phyloP scores from a whole-genome alignment of 2,888 invertebrate genomes.

The Eilema sororculum region DNA sequence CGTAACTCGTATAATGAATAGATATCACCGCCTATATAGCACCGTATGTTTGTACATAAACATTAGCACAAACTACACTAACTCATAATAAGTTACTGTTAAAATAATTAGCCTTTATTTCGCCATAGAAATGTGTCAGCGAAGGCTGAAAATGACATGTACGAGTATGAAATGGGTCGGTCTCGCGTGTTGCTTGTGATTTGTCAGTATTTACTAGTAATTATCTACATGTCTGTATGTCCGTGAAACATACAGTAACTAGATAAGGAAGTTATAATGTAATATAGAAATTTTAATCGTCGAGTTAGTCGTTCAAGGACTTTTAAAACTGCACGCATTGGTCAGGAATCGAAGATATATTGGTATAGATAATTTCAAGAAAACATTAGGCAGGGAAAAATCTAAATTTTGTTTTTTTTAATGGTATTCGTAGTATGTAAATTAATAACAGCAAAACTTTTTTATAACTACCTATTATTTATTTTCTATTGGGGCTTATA shows the following conservation, averaged over 20 bases:
- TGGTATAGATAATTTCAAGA: neutral
- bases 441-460: no score
- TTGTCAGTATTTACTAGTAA: slow-evolving; percentile 41
- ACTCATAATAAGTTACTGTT: neutral
- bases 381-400: no score
- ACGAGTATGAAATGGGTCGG: slow-evolving; percentile 51
- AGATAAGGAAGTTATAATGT: slow-evolving; percentile 1
- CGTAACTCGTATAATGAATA: no score
- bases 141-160: slow-evolving; percentile 57
- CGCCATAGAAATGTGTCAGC: slow-evolving; percentile 11
- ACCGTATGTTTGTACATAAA: neutral
- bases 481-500: no score
- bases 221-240: slow-evolving; percentile 34
- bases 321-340: neutral
- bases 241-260: slow-evolving; percentile 16
- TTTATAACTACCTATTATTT: no score
- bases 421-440: no score
- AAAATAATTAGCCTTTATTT: slow-evolving; percentile 12
- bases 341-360: neutral
- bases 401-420: no score
- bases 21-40: neutral
- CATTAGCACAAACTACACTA: neutral
- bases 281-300: neutral
- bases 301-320: neutral
- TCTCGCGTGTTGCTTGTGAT: slow-evolving; percentile 44